Evolutionary conservation across 2,888 invertebrate species (phyloP).

Genomic region (Epinotia brunnichana): DNA sequence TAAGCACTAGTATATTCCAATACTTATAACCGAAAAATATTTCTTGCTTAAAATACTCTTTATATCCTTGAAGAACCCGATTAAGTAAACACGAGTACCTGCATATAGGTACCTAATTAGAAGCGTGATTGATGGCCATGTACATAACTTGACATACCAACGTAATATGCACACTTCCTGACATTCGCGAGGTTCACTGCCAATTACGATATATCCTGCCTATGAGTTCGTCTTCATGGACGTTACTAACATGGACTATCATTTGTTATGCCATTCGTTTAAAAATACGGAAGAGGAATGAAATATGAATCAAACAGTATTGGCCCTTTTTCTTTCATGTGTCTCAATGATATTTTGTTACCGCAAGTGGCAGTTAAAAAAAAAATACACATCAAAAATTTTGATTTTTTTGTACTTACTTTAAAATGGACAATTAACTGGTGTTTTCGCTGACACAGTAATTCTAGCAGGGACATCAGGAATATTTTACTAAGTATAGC

Average conservation of each 20-base stretch:
- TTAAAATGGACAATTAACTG: too few relatives aligned
- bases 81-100: too few relatives aligned
- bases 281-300: not conserved
- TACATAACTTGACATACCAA: not conserved
- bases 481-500: too few relatives aligned
- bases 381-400: too few relatives aligned
- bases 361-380: too few relatives aligned
- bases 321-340: not conserved
- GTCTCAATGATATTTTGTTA: not conserved
- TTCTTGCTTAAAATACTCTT: too few relatives aligned
- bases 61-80: too few relatives aligned
- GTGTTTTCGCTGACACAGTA: too few relatives aligned
- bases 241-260: slow-evolving; percentile 9
- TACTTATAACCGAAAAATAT: too few relatives aligned
- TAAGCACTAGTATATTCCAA: too few relatives aligned
- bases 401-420: too few relatives aligned
- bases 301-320: not conserved
- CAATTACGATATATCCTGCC: slow-evolving; percentile 26
- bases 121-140: not conserved
- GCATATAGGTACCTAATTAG: not conserved
- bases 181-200: slow-evolving; percentile 21
- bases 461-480: too few relatives aligned
- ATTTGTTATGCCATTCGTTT: not conserved
- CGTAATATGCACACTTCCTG: slow-evolving; percentile 17
- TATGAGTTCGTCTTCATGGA: slow-evolving; percentile 3